Evolutionary conservation across 2,113 vertebrate genomes (phyloP).

Genomic region (Burhinus oedicnemus): DNA sequence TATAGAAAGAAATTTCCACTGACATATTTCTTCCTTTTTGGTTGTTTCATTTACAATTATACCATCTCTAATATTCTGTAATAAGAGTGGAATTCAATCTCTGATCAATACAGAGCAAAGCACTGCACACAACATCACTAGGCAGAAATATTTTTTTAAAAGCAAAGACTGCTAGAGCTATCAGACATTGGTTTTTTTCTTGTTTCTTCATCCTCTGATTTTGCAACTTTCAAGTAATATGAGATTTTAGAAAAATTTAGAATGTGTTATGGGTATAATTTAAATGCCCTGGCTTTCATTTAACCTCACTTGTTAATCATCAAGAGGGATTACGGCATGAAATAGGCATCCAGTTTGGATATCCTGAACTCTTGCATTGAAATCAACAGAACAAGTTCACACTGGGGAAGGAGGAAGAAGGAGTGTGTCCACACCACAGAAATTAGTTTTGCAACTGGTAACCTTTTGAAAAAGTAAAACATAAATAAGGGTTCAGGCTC

Average conservation of each 20-base stretch:
- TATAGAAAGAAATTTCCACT: neutral
- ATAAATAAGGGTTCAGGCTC: neutral
- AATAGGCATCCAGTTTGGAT: neutral
- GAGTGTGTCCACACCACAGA: neutral
- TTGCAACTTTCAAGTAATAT: neutral
- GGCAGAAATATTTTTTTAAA: neutral
- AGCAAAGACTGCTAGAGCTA: neutral
- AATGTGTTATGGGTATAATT: neutral
- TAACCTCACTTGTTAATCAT: neutral
- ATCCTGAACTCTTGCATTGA: neutral
- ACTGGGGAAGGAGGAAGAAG: neutral
- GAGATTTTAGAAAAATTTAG: neutral
- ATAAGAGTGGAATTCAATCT: neutral
- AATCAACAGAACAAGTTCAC: neutral
- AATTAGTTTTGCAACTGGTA: neutral
- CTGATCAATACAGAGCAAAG: neutral
- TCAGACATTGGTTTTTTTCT: neutral
- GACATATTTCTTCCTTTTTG: neutral
- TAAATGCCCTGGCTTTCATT: neutral
- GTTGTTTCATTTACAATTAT: neutral
- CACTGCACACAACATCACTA: neutral
- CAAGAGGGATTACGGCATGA: neutral
- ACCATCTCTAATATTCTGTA: neutral
- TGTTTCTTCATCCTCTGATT: neutral
- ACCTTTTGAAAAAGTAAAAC: neutral